Evolutionary conservation across 1,140 invertebrate genomes (phyloP).

Genomic region (Diprion similis): DNA sequence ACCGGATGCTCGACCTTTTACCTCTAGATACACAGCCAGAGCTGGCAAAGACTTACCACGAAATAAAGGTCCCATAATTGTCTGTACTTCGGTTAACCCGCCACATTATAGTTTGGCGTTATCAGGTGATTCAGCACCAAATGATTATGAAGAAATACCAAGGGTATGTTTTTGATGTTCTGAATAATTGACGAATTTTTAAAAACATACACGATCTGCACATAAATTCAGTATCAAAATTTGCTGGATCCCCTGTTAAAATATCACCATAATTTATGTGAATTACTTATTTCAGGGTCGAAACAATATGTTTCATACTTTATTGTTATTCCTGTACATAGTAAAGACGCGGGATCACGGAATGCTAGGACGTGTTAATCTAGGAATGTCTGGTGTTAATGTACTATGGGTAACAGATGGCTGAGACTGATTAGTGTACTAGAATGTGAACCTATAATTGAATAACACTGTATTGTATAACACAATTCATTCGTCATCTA

Average conservation of each 20-base stretch:
- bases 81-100: slow-evolving; percentile 69
- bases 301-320: slow-evolving; percentile 83
- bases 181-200: slow-evolving; percentile 14
- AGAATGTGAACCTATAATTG: background rate
- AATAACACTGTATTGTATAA: background rate
- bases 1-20: slow-evolving; percentile 80
- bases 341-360: slow-evolving; percentile 78
- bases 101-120: slow-evolving; percentile 77
- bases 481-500: too few relatives aligned
- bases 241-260: slow-evolving; percentile 15
- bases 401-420: slow-evolving; percentile 77
- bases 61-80: slow-evolving; percentile 60
- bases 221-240: slow-evolving; percentile 20
- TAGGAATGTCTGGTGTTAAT: slow-evolving; percentile 80
- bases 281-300: slow-evolving; percentile 69
- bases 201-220: slow-evolving; percentile 5
- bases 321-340: slow-evolving; percentile 80
- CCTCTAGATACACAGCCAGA: slow-evolving; percentile 59
- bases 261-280: slow-evolving; percentile 20
- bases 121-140: slow-evolving; percentile 63
- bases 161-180: slow-evolving; percentile 60
- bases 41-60: slow-evolving; percentile 53
- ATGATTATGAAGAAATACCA: slow-evolving; percentile 65
- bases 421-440: slow-evolving; percentile 35
- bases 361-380: slow-evolving; percentile 78